Evolutionary conservation across 2,113 vertebrate species (phyloP).

Genomic region (Anser brachyrhynchus): DNA sequence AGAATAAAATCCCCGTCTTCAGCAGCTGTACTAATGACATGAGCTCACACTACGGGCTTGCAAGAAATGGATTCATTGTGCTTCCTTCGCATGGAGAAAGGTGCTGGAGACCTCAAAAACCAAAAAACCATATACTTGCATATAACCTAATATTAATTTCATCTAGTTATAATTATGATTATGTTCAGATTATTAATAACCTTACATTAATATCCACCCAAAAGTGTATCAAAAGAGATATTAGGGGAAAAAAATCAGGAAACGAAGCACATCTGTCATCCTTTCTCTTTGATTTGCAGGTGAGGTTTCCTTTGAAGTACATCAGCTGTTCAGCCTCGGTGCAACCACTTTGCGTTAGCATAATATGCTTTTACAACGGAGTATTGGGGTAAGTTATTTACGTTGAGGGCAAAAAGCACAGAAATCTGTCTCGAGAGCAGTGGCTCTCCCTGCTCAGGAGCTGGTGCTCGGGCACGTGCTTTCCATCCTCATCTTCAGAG

Average conservation of each 20-base stretch:
- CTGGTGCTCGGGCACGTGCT: neutral
- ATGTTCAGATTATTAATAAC: neutral
- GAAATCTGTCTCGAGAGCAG: neutral
- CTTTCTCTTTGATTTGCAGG: neutral
- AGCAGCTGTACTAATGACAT: neutral
- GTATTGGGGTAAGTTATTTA: neutral
- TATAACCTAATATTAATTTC: neutral
- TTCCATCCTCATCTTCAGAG: neutral
- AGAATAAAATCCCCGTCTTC: accelerated
- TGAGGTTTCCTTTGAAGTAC: neutral
- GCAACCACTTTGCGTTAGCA: neutral
- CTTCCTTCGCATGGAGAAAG: neutral
- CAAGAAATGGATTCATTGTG: neutral
- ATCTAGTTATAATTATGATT: neutral
- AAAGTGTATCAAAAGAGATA: neutral
- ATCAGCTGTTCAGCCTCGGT: neutral
- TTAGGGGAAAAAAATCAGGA: neutral
- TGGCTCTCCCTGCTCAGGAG: neutral
- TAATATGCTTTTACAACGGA: neutral
- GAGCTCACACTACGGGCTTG: neutral
- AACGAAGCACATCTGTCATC: neutral
- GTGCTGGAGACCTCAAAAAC: neutral
- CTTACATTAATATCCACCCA: neutral
- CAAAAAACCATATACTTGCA: neutral
- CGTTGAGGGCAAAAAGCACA: neutral